Conservation (phyloP, 2,113 vertebrate genomes). For the Malurus alboscapulatus region DNA sequence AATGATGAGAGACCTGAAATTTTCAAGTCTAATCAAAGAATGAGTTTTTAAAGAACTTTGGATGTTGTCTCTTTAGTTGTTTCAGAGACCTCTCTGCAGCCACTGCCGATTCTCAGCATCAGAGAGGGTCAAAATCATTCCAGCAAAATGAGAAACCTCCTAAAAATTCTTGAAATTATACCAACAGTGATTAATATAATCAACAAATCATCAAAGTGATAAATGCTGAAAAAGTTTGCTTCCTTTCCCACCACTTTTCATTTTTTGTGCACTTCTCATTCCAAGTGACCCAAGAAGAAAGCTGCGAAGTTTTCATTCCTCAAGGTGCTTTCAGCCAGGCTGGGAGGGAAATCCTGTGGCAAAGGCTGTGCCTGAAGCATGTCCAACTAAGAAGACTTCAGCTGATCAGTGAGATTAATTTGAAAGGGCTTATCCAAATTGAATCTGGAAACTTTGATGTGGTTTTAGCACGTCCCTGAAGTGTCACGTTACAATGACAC, state of each 20-base stretch:
- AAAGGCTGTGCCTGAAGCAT: neutral
- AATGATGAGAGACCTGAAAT: neutral
- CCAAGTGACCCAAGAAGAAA: neutral
- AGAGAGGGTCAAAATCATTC: neutral
- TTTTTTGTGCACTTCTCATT: neutral
- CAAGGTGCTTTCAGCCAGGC: neutral
- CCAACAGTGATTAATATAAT: neutral
- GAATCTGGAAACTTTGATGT: conserved; percentile 1
- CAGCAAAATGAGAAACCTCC: neutral
- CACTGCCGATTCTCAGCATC: neutral
- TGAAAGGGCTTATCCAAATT: neutral
- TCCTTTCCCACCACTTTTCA: neutral
- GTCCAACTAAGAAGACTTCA: neutral
- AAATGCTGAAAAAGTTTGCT: neutral
- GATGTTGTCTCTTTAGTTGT: neutral
- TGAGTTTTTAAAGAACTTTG: neutral
- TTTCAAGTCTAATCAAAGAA: neutral
- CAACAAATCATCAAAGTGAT: neutral
- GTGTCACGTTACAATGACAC: neutral
- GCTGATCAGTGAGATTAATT: neutral
- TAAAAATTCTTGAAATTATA: neutral
- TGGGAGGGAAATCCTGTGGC: neutral
- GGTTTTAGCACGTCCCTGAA: neutral
- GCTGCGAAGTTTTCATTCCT: neutral
- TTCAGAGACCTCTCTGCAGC: neutral